Conservation (phyloP, 2,888 invertebrate species). For the Ectobius pallidus region DNA sequence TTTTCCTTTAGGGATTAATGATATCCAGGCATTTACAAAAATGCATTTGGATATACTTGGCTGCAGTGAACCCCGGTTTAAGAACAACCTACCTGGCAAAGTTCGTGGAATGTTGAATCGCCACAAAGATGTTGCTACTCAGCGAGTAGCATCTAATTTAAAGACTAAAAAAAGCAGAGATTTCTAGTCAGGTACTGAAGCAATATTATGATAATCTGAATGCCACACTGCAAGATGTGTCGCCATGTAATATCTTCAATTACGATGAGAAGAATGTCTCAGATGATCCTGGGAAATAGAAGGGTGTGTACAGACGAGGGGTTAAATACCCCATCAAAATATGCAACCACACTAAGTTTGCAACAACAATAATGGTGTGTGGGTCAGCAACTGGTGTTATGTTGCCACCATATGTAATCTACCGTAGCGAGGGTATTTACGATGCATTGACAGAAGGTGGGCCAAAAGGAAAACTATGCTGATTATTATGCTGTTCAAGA, state of each 20-base stretch:
- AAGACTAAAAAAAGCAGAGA: neutral
- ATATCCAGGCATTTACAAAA: too few relatives aligned
- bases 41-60: too few relatives aligned
- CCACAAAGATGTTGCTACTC: neutral
- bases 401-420: slow-evolving; percentile 43
- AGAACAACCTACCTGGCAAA: too few relatives aligned
- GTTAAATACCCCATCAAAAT: slow-evolving; percentile 1
- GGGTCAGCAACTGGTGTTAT: slow-evolving; percentile 44
- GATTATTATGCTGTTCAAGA: slow-evolving; percentile 16
- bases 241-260: slow-evolving; percentile 43
- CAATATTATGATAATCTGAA: slow-evolving; percentile 10
- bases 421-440: neutral
- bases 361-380: slow-evolving; percentile 46
- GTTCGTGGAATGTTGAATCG: too few relatives aligned
- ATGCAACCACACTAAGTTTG: slow-evolving; percentile 7
- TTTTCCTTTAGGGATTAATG: too few relatives aligned
- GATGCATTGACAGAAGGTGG: neutral
- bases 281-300: slow-evolving; percentile 46
- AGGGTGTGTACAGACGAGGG: slow-evolving; percentile 35
- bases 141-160: slow-evolving; percentile 3
- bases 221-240: neutral
- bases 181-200: neutral
- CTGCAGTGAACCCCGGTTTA: too few relatives aligned
- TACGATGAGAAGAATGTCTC: slow-evolving; percentile 48
- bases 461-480: slow-evolving; percentile 43